Evolutionary conservation across 2,113 vertebrate genomes (phyloP).

Genomic region (Lasiurus cinereus): DNA sequence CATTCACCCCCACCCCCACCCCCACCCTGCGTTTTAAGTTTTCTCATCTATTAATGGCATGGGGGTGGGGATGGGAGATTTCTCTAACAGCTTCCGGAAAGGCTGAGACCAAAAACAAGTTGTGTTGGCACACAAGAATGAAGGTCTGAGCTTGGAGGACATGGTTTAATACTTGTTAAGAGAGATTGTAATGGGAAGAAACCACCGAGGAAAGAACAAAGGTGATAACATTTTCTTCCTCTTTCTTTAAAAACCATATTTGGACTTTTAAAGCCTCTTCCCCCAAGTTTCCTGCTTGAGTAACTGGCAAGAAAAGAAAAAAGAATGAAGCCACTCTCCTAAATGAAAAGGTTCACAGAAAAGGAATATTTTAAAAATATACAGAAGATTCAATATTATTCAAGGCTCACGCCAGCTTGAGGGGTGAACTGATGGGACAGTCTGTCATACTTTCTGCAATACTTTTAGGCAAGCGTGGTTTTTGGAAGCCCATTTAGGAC

Average conservation of each 20-base stretch:
- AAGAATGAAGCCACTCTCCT: rapidly evolving
- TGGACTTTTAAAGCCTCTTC: neutral
- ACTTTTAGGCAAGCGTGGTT: neutral
- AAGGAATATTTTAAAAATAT: neutral
- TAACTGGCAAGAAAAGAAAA: neutral
- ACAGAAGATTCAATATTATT: neutral
- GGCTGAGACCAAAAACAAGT: neutral
- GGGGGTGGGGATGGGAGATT: no score
- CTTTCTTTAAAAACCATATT: neutral
- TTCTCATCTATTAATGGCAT: neutral
- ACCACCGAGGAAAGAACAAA: neutral
- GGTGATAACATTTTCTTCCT: neutral
- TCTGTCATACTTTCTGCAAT: neutral
- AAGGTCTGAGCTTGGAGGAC: neutral
- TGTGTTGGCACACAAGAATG: neutral
- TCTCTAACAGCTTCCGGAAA: neutral
- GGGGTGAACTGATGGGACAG: neutral
- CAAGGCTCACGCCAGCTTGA: neutral
- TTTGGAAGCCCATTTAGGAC: neutral
- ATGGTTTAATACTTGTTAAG: neutral
- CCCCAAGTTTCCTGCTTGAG: neutral
- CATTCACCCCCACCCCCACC: no score
- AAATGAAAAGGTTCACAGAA: neutral
- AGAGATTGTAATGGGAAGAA: neutral
- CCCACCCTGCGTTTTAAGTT: neutral